Base-by-base conservation (phyloP, 2,113 vertebrate genomes). In the Hypomesus transpacificus region DNA sequence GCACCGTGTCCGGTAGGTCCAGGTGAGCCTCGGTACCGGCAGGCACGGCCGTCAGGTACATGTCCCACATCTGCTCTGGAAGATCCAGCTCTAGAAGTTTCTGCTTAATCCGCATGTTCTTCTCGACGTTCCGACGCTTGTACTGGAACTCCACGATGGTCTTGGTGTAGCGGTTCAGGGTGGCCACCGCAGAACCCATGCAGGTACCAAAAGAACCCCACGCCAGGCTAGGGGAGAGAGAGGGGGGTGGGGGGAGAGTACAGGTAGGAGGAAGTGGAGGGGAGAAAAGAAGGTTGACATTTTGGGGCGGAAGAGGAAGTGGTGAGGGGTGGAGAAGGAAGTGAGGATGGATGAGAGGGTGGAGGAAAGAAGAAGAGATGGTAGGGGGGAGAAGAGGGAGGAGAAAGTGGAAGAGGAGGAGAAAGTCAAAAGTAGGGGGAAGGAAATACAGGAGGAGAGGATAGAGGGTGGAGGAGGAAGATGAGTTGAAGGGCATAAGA, bases 191-290 rank as follows among this genome's bases (percentile, higher is more conserved):
- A 0, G 94, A 94, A n/a, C 88, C 93, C 96, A 96, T 95, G 64
- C 94, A 97, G 85, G 94, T 95, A 5, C 93, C 91, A 0, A 95
- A 96, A 1, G 96, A 97, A 46, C 92, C 83, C 95, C 96, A 97
- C 0, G 95, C 93, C 0, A 98, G 88, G 72, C 96, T 97, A 79
- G 16, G 24, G 24, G 31, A 22, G 78, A 3, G 53, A 20, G 8
- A 7, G 39, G 39, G 31, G 31, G 31, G 4, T 2, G 31, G 31
- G 6, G 31, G 31, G 31, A 7, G 31, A 34, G 31, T 34, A 34
- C 31, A 34, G 1, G 31, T 4, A 34, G 31, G 31, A 34, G 31
- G 7, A 34, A 4, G 31, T 34, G 31, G 31, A 34, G 31, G 31
- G 31, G 31, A 34, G 1, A 34, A 34, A 4, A 34, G 31, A 34